Conservation (phyloP, 2,888 invertebrate species). For the Lasioglossum lativentre region DNA sequence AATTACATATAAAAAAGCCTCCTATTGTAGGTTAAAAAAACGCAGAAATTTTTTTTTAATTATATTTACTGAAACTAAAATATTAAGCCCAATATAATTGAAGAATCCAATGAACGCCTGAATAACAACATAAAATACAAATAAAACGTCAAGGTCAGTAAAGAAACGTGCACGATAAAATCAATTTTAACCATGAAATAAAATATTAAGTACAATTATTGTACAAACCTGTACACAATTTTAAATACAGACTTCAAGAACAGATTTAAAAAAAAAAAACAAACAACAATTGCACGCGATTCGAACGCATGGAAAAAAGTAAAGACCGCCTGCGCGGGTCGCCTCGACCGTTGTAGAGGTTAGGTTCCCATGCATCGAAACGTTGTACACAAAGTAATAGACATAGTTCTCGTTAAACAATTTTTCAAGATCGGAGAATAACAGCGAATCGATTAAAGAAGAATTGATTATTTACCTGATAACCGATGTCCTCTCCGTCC, state of each 20-base stretch:
- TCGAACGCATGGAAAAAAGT: background rate
- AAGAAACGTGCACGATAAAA: background rate
- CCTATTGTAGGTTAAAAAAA: background rate
- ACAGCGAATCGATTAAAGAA: background rate
- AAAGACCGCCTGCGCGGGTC: constrained; percentile 33
- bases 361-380: constrained; percentile 10
- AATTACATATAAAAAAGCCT: background rate
- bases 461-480: constrained; percentile 86
- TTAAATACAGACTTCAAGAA: background rate
- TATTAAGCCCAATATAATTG: too few relatives aligned
- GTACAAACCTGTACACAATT: background rate
- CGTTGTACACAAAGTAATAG: background rate
- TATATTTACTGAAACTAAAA: too few relatives aligned
- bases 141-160: background rate
- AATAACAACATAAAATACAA: background rate
- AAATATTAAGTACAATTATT: background rate
- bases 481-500: constrained; percentile 86
- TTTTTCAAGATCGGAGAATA: background rate
- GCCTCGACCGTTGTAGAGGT: constrained; percentile 18
- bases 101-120: background rate
- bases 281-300: too few relatives aligned
- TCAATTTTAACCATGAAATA: background rate
- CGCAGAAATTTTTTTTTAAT: too few relatives aligned
- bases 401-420: background rate
- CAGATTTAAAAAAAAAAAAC: background rate